Evolutionary conservation across 2,797 vertebrate species (phyloP).

Genomic region (Acanthurus lineatus): DNA sequence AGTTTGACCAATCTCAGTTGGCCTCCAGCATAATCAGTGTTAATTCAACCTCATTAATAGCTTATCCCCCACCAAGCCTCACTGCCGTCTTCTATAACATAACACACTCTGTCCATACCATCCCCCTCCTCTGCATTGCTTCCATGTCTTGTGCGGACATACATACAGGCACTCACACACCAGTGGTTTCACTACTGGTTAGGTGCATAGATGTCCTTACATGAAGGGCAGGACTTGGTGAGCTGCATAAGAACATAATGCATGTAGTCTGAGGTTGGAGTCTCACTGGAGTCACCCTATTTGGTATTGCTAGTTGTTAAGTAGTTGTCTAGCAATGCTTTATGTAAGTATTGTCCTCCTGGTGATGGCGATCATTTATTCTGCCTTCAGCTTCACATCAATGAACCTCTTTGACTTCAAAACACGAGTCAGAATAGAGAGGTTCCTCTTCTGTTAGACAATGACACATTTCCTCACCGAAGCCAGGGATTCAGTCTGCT

Average conservation of each 20-base stretch:
- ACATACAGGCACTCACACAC: constrained; percentile 39
- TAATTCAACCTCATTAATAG: constrained; percentile 51
- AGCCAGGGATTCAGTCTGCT: constrained; percentile 67
- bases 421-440: constrained; percentile 37
- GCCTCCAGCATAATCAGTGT: constrained; percentile 37
- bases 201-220: constrained; percentile 37
- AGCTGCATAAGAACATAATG: constrained; percentile 37
- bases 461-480: constrained; percentile 69
- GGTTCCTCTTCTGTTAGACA: constrained; percentile 67
- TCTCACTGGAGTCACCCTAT: neutral
- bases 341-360: neutral
- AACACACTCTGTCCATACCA: constrained; percentile 42
- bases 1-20: constrained; percentile 35
- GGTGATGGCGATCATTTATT: neutral
- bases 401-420: constrained; percentile 21
- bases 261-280: neutral
- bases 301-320: neutral
- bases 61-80: constrained; percentile 30
- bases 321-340: neutral
- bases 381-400: constrained; percentile 11
- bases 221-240: constrained; percentile 36
- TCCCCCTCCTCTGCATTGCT: constrained; percentile 44
- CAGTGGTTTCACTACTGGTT: constrained; percentile 28
- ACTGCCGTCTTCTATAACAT: constrained; percentile 37
- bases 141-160: constrained; percentile 11